phyloP scores from a whole-genome alignment of 2,797 vertebrate genomes.

The Acridotheres tristis region DNA sequence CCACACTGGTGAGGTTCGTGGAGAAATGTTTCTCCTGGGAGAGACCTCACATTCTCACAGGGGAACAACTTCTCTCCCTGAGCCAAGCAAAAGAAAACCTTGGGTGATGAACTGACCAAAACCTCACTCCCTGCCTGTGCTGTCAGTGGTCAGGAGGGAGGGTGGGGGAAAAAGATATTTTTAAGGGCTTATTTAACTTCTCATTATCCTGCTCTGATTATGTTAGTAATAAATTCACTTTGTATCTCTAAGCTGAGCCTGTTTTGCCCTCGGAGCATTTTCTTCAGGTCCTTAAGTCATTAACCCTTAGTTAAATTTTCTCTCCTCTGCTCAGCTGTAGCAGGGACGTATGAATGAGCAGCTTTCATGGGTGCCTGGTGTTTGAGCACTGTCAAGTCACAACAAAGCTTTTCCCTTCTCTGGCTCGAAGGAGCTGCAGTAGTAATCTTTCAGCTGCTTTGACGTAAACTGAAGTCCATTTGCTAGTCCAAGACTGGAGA shows the following conservation, averaged over 20 bases:
- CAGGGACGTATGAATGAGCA: fast-evolving
- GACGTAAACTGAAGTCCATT: neutral
- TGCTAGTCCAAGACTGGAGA: neutral
- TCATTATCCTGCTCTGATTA: neutral
- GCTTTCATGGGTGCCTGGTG: fast-evolving
- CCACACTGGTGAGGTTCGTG: fast-evolving
- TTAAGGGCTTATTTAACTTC: neutral
- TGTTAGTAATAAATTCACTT: neutral
- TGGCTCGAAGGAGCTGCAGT: neutral
- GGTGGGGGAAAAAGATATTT: neutral
- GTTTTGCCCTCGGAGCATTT: neutral
- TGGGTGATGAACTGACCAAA: neutral
- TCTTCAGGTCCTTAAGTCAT: neutral
- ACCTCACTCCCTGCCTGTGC: neutral
- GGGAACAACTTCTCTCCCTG: neutral
- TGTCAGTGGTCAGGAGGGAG: neutral
- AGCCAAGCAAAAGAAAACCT: neutral
- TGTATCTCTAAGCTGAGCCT: neutral
- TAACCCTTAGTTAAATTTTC: neutral
- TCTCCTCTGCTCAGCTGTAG: neutral
- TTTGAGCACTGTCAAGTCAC: neutral
- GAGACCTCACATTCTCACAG: neutral
- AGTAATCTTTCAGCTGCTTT: neutral
- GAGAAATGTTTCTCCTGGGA: neutral
- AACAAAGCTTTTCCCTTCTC: neutral